Percentiles rank a stretch among this genome's conserved stretches.
Conservation (phyloP, 2,113 vertebrate species). For the Etia nguti region DNA sequence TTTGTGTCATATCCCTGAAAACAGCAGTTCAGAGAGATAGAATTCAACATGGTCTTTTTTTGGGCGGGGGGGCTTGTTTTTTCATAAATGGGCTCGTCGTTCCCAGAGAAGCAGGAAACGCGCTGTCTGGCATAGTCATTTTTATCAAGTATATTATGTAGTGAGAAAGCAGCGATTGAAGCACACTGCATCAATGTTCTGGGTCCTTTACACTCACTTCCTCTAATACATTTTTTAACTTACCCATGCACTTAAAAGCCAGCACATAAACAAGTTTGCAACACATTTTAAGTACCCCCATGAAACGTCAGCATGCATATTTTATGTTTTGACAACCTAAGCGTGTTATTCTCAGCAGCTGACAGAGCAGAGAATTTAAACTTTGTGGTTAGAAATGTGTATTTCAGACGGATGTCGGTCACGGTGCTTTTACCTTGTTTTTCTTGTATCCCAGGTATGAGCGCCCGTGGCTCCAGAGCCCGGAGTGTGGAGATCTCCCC, state of each 20-base stretch:
- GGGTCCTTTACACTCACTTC: neutral
- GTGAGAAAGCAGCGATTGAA: neutral
- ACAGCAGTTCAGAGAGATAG: conserved; percentile 13
- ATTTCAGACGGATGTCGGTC: neutral
- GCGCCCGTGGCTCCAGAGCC: conserved; percentile 81
- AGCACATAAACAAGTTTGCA: neutral
- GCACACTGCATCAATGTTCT: neutral
- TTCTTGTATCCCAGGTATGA: conserved; percentile 78
- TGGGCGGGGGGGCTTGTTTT: neutral
- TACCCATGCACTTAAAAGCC: neutral
- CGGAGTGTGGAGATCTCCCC: conserved; percentile 53
- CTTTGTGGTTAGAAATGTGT: neutral
- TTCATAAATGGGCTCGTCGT: neutral
- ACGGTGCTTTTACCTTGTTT: neutral
- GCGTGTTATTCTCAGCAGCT: neutral
- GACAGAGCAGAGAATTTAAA: neutral
- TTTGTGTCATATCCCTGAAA: conserved; percentile 30
- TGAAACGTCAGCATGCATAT: neutral
- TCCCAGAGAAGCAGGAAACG: neutral
- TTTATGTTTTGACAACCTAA: neutral
- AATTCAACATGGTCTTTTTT: conserved; percentile 25
- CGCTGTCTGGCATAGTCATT: neutral
- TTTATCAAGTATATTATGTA: neutral
- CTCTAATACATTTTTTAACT: neutral
- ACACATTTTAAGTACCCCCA: neutral